phyloP scores from a whole-genome alignment of 2,113 vertebrate genomes.

The Ailuropoda melanoleuca region DNA sequence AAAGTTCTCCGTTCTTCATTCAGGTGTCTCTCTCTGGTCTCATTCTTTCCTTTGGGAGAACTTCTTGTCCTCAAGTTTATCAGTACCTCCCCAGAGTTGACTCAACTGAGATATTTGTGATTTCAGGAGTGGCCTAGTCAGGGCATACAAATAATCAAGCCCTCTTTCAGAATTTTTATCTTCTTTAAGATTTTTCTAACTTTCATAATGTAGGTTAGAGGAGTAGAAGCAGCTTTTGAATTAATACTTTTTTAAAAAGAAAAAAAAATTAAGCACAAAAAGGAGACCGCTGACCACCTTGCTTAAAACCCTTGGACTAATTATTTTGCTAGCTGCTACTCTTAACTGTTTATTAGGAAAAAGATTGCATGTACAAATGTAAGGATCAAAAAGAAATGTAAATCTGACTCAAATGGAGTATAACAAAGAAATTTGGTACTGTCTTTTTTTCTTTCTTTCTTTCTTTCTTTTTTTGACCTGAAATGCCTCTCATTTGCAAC shows the following conservation, averaged over 20 bases:
- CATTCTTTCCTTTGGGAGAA: not conserved
- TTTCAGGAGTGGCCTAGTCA: not conserved
- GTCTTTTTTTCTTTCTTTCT: too few relatives aligned
- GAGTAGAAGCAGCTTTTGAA: not conserved
- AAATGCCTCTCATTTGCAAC: slow-evolving; percentile 41
- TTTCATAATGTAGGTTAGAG: not conserved
- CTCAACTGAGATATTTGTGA: not conserved
- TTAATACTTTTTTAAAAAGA: not conserved
- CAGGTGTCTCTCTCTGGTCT: not conserved
- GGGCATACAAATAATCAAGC: not conserved
- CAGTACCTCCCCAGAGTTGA: not conserved
- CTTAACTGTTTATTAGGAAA: not conserved
- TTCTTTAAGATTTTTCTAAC: not conserved
- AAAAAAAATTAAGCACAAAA: not conserved
- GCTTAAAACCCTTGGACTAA: not conserved
- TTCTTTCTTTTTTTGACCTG: not conserved
- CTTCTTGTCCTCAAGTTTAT: not conserved
- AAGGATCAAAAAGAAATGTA: not conserved
- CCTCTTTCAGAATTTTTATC: not conserved
- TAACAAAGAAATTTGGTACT: not conserved
- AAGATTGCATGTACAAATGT: not conserved
- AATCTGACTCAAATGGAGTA: not conserved
- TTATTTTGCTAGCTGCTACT: not conserved
- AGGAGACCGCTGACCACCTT: not conserved
- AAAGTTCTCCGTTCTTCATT: not conserved